These are phyloP conservation scores for Tychaedon coryphoeus DNA, from an alignment of 2,113 vertebrate species.

Conservation along the genomic window DNA sequence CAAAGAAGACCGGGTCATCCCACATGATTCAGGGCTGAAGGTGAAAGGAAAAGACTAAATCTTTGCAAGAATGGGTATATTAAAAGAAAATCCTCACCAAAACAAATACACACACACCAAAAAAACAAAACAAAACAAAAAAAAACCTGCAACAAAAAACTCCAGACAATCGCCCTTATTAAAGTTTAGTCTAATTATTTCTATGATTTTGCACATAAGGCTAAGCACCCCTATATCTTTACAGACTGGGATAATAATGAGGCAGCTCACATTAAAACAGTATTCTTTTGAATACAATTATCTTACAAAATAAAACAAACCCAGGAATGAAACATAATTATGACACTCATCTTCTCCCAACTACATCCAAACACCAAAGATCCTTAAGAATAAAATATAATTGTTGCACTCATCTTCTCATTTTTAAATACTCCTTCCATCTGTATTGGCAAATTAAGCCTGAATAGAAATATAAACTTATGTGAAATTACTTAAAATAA, in stretches of 20 bases:
- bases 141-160: accelerated
- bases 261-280: neutral
- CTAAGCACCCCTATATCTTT: neutral
- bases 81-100: neutral
- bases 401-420: neutral
- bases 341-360: neutral
- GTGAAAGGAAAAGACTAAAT: neutral
- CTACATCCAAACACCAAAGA: neutral
- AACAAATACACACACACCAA: neutral
- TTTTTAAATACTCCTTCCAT: slow-evolving; percentile 3
- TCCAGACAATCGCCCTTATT: neutral
- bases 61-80: neutral
- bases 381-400: neutral
- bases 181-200: neutral
- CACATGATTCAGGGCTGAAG: neutral
- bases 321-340: neutral
- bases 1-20: neutral
- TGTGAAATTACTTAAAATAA: neutral
- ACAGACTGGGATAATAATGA: neutral
- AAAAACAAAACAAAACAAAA: too few relatives aligned
- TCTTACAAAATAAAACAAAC: neutral
- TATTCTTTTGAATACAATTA: neutral
- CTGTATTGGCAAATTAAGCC: neutral
- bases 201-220: neutral
- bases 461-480: neutral